phyloP scores from a whole-genome alignment of 2,888 invertebrate species.

The Spodoptera exigua region DNA sequence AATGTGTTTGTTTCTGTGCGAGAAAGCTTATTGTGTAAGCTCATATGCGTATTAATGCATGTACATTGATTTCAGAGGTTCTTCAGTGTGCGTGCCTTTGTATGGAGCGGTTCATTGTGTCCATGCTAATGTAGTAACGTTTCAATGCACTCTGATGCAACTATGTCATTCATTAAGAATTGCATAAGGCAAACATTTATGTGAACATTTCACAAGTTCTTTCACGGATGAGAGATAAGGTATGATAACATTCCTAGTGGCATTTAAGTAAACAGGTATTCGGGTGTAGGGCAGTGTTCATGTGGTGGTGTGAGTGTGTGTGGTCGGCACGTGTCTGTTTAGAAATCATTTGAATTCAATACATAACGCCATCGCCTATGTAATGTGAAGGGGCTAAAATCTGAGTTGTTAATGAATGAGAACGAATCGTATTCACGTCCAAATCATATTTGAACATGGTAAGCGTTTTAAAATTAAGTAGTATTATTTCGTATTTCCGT shows the following conservation, averaged over 20 bases:
- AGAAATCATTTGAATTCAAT: constrained; percentile 62
- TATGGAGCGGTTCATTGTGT: constrained; percentile 67
- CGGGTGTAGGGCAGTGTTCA: constrained; percentile 33
- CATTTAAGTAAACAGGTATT: constrained; percentile 26
- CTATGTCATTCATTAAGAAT: constrained; percentile 63
- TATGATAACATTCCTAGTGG: constrained; percentile 45
- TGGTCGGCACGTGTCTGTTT: constrained; percentile 57
- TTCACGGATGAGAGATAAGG: constrained; percentile 50
- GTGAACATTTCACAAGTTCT: constrained; percentile 54
- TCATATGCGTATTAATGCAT: constrained; percentile 67
- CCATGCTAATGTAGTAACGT: constrained; percentile 71
- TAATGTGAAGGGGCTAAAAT: constrained; percentile 47
- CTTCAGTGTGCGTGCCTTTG: constrained; percentile 65
- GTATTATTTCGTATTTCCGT: too few species aligned
- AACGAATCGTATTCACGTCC: constrained; percentile 11
- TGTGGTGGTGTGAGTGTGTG: too few species aligned
- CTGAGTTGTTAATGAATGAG: constrained; percentile 23
- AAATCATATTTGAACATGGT: not conserved
- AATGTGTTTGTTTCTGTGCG: constrained; percentile 58
- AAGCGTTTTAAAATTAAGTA: too few species aligned
- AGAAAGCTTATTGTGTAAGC: constrained; percentile 67
- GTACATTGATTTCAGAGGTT: constrained; percentile 71
- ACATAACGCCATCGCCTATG: constrained; percentile 42
- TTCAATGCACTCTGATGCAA: constrained; percentile 70
- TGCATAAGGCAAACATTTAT: constrained; percentile 59